Base-by-base conservation (phyloP, 2,113 vertebrate species). In the Halichoeres trimaculatus region DNA sequence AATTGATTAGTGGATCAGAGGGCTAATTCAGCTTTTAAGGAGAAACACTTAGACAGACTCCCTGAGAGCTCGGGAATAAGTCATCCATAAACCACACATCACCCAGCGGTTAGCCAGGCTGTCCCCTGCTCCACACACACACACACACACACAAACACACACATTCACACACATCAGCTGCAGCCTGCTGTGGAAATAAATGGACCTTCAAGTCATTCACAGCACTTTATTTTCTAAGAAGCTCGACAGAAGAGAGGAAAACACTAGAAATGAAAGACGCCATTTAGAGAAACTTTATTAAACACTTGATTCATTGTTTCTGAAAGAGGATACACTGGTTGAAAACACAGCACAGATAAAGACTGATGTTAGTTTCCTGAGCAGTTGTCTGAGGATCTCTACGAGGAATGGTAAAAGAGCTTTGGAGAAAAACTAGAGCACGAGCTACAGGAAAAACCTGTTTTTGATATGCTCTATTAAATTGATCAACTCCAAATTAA, bases 1-100 rank as follows among this genome's bases (percentile, higher is more conserved):
- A 87, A 91, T 87, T 92, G 91, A 93, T 92, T 91, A 90, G 90
- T 75, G 83, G 89, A 89, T 92, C 90, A 93, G 81, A 80, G 75
- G 85, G 87, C 87, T 93, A 91, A 94, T 92, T 90, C 66, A 75
- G 65, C 85, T 85, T 83, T 87, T 40, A 68, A 92, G 88, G 84
- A 88, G 85, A 69, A 53, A 34, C 60, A 48, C 57, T 76, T 74
- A 87, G 88, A 89, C 70, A 67, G 55, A 68, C 84, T 91, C 84
- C 90, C 86, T 2, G 41, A 11, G 57, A 89, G 83, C 82, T 71
- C 52, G 24, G 10, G 57, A 84, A 77, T 64, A 87, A 88, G 81
- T 76, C 88, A 89, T 85, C 77, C 74, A 65, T 87, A 87, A 89
- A 77, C 57, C 80, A 73, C 83, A 72, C 70, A 83, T 91, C 79